These are phyloP conservation scores for Columba guinea DNA, from an alignment of 2,797 vertebrate species.

Conservation along the genomic window DNA sequence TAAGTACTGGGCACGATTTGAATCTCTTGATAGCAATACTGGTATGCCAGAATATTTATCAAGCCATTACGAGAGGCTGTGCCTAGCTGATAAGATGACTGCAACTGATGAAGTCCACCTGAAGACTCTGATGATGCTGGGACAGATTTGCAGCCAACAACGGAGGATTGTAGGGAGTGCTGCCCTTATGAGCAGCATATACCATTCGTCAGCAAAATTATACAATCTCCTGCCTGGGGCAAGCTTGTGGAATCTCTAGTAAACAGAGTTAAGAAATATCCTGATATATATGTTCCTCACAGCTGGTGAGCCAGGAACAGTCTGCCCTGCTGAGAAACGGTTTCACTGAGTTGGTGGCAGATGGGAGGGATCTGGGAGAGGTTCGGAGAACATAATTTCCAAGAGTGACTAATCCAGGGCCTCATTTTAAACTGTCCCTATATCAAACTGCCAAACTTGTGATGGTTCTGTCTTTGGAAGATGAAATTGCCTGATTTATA, in stretches of 20 bases:
- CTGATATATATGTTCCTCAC: not conserved
- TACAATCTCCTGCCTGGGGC: constrained; percentile 41
- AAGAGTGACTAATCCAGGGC: constrained; percentile 30
- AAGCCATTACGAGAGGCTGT: constrained; percentile 77
- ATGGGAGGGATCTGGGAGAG: not conserved
- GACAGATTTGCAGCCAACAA: constrained; percentile 63
- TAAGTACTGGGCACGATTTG: constrained; percentile 75
- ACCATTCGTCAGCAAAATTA: constrained; percentile 64
- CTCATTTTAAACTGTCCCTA: constrained; percentile 4
- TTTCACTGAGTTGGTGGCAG: constrained; percentile 16
- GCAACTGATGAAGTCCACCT: constrained; percentile 75
- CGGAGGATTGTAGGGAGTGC: constrained; percentile 5
- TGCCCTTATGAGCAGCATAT: constrained; percentile 48
- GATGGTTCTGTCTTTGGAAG: constrained; percentile 5
- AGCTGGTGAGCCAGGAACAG: not conserved
- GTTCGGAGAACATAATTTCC: not conserved
- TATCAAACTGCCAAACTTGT: not conserved
- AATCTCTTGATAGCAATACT: constrained; percentile 77
- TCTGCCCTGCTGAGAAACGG: not conserved
- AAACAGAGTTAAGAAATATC: constrained; percentile 36
- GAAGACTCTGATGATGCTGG: constrained; percentile 64
- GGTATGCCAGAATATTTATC: constrained; percentile 78
- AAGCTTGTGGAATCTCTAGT: constrained; percentile 59
- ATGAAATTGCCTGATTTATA: constrained; percentile 6
- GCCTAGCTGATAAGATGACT: constrained; percentile 80